A percentile compares a stretch with the other conserved stretches of the same genome.
Evolutionary conservation across 2,113 vertebrate genomes (phyloP).

Genomic region (Psilopogon haemacephalus): DNA sequence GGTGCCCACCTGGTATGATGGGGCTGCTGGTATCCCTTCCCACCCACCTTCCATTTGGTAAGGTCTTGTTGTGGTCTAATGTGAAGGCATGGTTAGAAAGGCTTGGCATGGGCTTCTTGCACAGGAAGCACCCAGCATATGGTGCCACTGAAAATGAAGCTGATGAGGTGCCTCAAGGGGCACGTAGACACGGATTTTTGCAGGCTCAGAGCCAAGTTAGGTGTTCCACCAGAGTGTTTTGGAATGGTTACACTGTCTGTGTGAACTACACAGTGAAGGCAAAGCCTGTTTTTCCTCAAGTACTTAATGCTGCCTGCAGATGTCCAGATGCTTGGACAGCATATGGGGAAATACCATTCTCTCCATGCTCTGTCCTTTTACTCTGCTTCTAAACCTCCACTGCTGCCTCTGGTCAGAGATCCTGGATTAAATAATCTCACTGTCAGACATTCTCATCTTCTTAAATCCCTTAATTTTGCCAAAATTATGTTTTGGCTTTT

Average conservation of each 20-base stretch:
- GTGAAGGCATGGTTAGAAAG: rapidly evolving
- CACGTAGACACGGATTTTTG: background rate
- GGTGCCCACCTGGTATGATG: rapidly evolving
- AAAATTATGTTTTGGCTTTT: background rate
- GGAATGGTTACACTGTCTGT: background rate
- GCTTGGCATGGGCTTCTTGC: too few relatives aligned
- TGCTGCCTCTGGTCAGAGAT: rapidly evolving
- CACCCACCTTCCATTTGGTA: too few relatives aligned
- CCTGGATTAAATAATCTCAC: background rate
- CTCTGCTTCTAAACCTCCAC: background rate
- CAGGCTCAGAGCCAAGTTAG: rapidly evolving
- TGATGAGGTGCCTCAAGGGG: background rate
- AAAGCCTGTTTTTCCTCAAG: background rate
- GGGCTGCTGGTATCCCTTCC: background rate
- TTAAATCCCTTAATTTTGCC: background rate
- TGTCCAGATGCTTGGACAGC: background rate
- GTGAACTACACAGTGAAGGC: rapidly evolving
- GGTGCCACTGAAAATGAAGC: background rate
- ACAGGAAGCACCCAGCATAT: rapidly evolving
- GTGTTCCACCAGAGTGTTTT: background rate
- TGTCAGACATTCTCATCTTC: background rate
- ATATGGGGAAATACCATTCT: rapidly evolving
- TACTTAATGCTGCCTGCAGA: background rate
- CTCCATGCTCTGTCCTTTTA: background rate
- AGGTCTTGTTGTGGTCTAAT: background rate